Evolutionary conservation across 2,113 vertebrate genomes (phyloP).

Genomic region (Carettochelys insculpta): DNA sequence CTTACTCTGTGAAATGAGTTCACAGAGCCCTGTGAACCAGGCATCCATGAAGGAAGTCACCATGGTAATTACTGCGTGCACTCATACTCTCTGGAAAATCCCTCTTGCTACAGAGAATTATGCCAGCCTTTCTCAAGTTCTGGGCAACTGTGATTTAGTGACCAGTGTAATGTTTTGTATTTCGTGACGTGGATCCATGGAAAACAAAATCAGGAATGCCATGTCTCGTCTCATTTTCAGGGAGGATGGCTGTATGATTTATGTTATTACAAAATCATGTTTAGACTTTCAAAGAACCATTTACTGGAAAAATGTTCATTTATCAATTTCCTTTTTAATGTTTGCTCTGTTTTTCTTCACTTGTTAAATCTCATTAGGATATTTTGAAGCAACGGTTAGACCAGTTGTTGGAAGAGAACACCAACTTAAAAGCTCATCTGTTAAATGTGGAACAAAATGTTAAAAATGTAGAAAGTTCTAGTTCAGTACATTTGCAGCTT

Average conservation of each 20-base stretch:
- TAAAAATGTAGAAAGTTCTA: conserved; percentile 52
- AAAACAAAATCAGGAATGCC: neutral
- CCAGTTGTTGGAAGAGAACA: conserved; percentile 80
- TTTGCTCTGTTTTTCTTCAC: neutral
- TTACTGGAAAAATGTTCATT: neutral
- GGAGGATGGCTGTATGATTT: neutral
- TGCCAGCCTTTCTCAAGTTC: neutral
- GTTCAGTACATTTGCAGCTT: conserved; percentile 7
- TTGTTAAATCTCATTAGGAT: conserved; percentile 53
- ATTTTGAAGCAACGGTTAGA: conserved; percentile 76
- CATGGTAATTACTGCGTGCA: neutral
- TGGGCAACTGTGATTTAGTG: neutral
- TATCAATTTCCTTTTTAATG: neutral
- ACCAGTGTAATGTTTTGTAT: neutral
- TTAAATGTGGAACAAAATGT: conserved; percentile 74
- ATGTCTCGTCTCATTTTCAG: neutral
- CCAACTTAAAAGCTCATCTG: conserved; percentile 77
- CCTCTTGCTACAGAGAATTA: neutral
- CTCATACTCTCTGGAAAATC: neutral
- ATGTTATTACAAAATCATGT: neutral
- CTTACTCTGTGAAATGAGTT: neutral
- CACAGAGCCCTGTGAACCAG: neutral
- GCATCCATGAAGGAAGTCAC: neutral
- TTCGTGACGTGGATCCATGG: neutral
- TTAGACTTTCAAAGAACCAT: neutral